Percentiles rank a stretch among this genome's conserved stretches.
Evolutionary conservation across 2,113 vertebrate genomes (phyloP).

Genomic region (Chloebia gouldiae): DNA sequence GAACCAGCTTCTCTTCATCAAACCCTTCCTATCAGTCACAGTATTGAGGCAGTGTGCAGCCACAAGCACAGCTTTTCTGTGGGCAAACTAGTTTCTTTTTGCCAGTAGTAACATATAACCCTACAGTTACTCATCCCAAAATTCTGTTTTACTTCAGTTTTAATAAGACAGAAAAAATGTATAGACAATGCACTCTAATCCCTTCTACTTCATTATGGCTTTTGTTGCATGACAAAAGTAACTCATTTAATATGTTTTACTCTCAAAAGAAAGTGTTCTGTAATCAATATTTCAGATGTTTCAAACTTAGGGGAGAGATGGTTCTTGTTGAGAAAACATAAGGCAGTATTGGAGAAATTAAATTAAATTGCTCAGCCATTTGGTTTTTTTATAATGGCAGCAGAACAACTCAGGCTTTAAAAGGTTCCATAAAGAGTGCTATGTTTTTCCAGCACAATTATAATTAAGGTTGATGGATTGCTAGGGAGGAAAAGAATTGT

Average conservation of each 20-base stretch:
- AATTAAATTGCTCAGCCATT: constrained; percentile 60
- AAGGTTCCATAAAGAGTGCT: not conserved
- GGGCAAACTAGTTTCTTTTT: not conserved
- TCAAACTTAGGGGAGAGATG: constrained; percentile 1
- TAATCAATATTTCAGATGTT: constrained; percentile 43
- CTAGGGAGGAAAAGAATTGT: not conserved
- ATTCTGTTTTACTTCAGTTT: not conserved
- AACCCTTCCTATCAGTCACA: not conserved
- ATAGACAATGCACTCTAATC: not conserved
- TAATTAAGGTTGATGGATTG: constrained; percentile 56
- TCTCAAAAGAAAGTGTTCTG: constrained; percentile 17
- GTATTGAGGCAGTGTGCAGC: not conserved
- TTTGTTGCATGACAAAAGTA: constrained; percentile 5
- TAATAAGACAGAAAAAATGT: not conserved
- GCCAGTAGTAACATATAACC: not conserved
- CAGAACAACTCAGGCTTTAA: constrained; percentile 39
- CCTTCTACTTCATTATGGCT: not conserved
- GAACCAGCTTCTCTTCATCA: not conserved
- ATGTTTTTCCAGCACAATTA: constrained; percentile 7
- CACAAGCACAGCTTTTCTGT: not conserved
- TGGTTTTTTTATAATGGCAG: constrained; percentile 42
- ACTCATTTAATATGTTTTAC: not conserved
- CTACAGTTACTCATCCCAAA: not conserved
- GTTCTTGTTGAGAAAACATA: constrained; percentile 52
- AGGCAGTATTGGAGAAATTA: constrained; percentile 42